Evolutionary conservation across 2,113 vertebrate species (phyloP), one percentile per base, ranked within the genome.

Genomic region (Xyliphius kryptos): DNA sequence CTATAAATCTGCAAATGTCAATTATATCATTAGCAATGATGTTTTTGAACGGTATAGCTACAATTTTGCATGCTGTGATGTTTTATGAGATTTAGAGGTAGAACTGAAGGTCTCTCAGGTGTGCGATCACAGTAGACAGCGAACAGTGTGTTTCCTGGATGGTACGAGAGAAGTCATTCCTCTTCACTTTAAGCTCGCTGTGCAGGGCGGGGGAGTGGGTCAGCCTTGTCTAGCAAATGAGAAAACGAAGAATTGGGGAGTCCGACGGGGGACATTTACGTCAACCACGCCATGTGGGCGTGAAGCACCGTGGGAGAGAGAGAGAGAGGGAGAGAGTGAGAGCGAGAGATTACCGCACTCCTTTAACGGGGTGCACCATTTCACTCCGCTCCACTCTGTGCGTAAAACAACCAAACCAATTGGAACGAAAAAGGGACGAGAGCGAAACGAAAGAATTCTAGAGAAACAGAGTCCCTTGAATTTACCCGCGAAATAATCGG

Each of bases 341-440:
- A 44, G 56, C 44, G 82, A 83, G 79, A 57, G 53, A 40, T 13
- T 86, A 85, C 87, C 85, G 88, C 88, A 86, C 85, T 75, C 87
- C 83, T 82, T 83, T 85, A 87, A 89, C 87, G 87, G 89, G 88
- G 88, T 83, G 86, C 88, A 86, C 87, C 91, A 89, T 88, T 90
- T 69, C 63, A 69, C 58, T 75, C 80, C 81, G 83, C 83, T 78
- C 80, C 83, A 78, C 72, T 67, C 80, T 79, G 77, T 66, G 77
- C 82, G 88, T 87, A 82, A 65, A 70, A 74, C 55, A 72, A 17
- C 56, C 49, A 48, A 65, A n/a, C n/a, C n/a, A n/a, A n/a, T n/a
- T n/a, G n/a, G n/a, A n/a, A n/a, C n/a, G n/a, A n/a, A n/a, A n/a
- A n/a, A n/a, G n/a, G n/a, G n/a, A n/a, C n/a, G n/a, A n/a, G n/a